These are phyloP conservation scores for Sakesphorus luctuosus DNA, from an alignment of 2,113 vertebrate genomes.

Conservation along the genomic window DNA sequence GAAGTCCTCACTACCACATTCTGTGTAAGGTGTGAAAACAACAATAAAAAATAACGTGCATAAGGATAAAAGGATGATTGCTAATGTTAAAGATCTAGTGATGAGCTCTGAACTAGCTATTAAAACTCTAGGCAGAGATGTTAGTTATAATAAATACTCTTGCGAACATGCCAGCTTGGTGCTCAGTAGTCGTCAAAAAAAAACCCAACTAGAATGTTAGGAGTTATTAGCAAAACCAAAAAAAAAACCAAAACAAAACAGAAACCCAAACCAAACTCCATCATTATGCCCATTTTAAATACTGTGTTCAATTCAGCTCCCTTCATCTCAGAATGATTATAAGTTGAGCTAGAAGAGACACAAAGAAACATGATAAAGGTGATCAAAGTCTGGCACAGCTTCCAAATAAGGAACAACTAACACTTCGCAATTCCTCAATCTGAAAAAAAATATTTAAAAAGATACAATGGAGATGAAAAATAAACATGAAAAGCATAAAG, in stretches of 20 bases:
- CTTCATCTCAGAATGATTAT: neutral
- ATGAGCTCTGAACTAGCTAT: neutral
- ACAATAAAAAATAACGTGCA: neutral
- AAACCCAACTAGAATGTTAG: neutral
- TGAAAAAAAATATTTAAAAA: neutral
- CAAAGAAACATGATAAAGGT: neutral
- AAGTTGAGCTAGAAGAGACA: neutral
- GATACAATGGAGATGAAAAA: neutral
- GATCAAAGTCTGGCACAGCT: neutral
- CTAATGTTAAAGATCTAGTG: neutral
- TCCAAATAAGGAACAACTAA: neutral
- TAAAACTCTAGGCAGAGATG: neutral
- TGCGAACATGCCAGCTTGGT: neutral
- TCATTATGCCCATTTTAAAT: neutral
- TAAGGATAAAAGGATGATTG: neutral
- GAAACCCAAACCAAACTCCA: neutral
- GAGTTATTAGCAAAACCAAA: neutral
- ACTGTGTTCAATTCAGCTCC: neutral
- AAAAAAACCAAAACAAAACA: neutral
- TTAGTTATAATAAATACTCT: neutral
- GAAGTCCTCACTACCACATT: neutral
- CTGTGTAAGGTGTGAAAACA: neutral
- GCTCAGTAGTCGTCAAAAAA: neutral
- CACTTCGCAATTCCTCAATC: fast-evolving
- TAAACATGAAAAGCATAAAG: neutral